Base-by-base conservation (phyloP, 2,797 vertebrate genomes). In the Phalanger gymnotis region DNA sequence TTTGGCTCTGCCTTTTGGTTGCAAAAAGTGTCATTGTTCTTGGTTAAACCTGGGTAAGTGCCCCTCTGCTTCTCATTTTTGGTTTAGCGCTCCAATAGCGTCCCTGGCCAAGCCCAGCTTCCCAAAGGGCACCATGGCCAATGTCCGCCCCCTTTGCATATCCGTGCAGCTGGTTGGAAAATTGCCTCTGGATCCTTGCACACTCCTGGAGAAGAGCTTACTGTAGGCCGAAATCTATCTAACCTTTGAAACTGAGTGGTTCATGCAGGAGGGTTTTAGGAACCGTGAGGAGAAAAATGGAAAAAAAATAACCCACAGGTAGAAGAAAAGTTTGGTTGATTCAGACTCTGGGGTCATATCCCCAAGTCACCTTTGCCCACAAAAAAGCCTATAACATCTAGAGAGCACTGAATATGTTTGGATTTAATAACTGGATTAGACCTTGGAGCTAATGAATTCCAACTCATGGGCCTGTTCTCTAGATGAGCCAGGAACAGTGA, bases 11-110 rank as follows among this genome's bases (percentile, higher is more conserved):
- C 55, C 54, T 25, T 90, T 93, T 95, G 96, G 92, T 97, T 98
- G 98, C 98, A 98, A 98, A 98, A 95, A 97, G 95, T 97, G 96
- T 97, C 98, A 98, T 96, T 98, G 98, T 98, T 98, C 97, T 98
- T 98, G 97, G 97, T 98, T 98, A 98, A 98, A 98, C 97, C 97
- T 97, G 97, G n/a, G 95, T 98, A 97, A 98, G 98, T 93, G 91
- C 95, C 94, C 93, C 94, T 98, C 95, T 55, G 0, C 92, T 96
- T 90, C 93, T 98, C 14, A 1, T 56, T 96, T 96, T 96, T 97
- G 97, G 96, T 96, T 66, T 96, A 96, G 96, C 4, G n/a, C 94
- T 98, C 16, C 97, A 98, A 94, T 96, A 96, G 94, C 95, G 97
- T 96, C 95, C 92, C 7, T 91, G 58, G 97, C 96, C 97, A 92